These are phyloP conservation scores for Notarius lentiginosus DNA, from an alignment of 2,113 vertebrate species.

Conservation along the genomic window DNA sequence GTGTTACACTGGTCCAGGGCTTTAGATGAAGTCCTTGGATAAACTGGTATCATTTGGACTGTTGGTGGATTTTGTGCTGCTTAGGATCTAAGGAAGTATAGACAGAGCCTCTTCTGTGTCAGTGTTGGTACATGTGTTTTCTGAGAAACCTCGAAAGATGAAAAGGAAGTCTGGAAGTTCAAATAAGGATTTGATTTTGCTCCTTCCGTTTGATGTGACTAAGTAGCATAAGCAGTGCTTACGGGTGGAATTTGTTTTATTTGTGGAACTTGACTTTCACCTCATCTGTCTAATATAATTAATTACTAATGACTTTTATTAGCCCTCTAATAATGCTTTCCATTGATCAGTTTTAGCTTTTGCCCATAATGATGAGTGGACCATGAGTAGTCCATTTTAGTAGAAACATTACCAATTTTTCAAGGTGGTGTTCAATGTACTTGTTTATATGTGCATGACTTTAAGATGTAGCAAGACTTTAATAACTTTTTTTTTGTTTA, in stretches of 20 bases:
- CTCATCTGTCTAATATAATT: neutral
- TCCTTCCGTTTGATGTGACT: neutral
- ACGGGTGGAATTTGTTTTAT: neutral
- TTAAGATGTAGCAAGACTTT: neutral
- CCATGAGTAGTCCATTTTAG: neutral
- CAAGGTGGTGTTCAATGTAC: neutral
- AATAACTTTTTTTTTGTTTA: neutral
- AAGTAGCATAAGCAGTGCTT: neutral
- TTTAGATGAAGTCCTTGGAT: neutral
- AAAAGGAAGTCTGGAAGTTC: neutral
- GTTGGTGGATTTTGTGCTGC: neutral
- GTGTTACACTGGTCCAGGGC: neutral
- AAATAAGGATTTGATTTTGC: neutral
- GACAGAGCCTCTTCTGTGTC: neutral
- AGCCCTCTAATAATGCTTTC: neutral
- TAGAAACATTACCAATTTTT: neutral
- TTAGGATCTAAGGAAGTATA: neutral
- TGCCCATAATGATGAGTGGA: neutral
- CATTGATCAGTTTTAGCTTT: neutral
- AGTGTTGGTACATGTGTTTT: neutral
- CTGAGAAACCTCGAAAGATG: neutral
- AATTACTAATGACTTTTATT: neutral
- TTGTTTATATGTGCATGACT: neutral
- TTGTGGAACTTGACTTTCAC: no score
- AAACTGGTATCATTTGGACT: neutral